Conservation (phyloP, 2,113 vertebrate species). For the Mellivora capensis region DNA sequence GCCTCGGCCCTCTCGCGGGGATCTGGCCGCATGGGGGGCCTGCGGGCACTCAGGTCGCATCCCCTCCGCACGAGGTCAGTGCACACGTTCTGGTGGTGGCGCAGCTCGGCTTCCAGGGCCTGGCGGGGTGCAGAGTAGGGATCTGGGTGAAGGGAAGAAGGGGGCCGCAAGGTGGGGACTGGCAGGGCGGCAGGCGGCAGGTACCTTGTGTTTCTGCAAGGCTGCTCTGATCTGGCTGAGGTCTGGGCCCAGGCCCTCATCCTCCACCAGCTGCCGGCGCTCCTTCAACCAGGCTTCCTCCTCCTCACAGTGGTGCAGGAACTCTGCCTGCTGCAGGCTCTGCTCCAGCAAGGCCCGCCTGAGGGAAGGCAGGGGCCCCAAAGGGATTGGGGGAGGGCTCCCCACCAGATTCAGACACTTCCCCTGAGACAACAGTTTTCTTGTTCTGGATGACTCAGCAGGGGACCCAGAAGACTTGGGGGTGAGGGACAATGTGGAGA, state of each 20-base stretch:
- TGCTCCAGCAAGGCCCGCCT: constrained; percentile 87
- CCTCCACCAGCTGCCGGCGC: constrained; percentile 81
- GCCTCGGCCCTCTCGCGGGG: constrained; percentile 82
- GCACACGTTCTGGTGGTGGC: constrained; percentile 83
- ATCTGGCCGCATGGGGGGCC: constrained; percentile 19
- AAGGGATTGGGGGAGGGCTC: neutral
- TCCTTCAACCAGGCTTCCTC: constrained; percentile 88
- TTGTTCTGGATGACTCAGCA: neutral
- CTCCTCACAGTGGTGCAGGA: constrained; percentile 89
- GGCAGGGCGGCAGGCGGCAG: accelerated
- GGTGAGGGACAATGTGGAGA: neutral
- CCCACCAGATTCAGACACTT: neutral
- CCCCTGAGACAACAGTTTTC: neutral
- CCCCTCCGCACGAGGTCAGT: constrained; percentile 82
- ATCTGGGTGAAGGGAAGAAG: neutral
- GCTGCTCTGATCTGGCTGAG: constrained; percentile 84
- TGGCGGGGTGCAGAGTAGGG: constrained; percentile 23
- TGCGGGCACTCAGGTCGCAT: constrained; percentile 81
- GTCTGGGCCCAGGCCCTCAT: constrained; percentile 80
- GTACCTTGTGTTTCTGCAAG: constrained; percentile 90
- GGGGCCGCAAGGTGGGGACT: neutral
- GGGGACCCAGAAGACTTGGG: neutral
- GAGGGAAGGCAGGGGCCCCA: neutral
- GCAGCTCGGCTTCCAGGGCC: constrained; percentile 87
- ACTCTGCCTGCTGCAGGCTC: constrained; percentile 84